These are phyloP conservation scores for Plectropomus leopardus DNA, from an alignment of 2,113 vertebrate genomes.

Conservation along the genomic window DNA sequence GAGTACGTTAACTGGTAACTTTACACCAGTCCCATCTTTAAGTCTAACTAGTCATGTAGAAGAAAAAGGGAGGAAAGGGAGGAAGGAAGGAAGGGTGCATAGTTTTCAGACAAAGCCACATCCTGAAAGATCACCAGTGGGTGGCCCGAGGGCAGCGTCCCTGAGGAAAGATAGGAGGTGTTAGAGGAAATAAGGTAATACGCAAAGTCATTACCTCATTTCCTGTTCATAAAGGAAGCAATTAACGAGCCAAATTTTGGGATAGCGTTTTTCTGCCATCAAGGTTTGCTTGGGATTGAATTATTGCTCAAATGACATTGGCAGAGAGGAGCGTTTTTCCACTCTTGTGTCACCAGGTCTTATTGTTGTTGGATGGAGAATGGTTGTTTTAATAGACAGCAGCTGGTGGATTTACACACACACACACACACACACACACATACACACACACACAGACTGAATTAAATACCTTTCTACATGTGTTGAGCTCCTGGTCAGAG, in stretches of 20 bases:
- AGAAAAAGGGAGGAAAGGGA: conserved; percentile 4
- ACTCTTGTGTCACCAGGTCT: conserved; percentile 42
- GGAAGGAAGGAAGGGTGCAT: conserved; percentile 28
- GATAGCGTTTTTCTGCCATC: neutral
- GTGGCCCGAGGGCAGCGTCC: conserved; percentile 32
- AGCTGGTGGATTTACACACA: conserved; percentile 48
- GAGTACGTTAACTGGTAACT: conserved; percentile 4
- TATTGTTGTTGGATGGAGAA: conserved; percentile 54
- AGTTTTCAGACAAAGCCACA: conserved; percentile 44
- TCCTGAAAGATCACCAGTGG: conserved; percentile 40
- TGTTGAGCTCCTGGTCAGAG: conserved; percentile 7
- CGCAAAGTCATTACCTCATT: conserved; percentile 58
- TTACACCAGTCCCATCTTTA: neutral
- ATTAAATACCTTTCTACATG: conserved; percentile 18
- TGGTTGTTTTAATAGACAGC: conserved; percentile 54
- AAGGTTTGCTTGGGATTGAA: conserved; percentile 1
- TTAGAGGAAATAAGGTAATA: conserved; percentile 67
- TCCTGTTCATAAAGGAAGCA: conserved; percentile 49
- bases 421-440: conserved; percentile 11
- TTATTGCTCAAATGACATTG: conserved; percentile 43
- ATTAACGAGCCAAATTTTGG: neutral
- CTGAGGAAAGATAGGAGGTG: conserved; percentile 43
- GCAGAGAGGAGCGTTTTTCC: conserved; percentile 49
- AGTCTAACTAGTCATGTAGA: conserved; percentile 7
- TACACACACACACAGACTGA: conserved; percentile 5